Evolutionary conservation across 2,797 vertebrate species (phyloP), one percentile per base, ranked within the genome.

Genomic region (Neostethus bicornis): DNA sequence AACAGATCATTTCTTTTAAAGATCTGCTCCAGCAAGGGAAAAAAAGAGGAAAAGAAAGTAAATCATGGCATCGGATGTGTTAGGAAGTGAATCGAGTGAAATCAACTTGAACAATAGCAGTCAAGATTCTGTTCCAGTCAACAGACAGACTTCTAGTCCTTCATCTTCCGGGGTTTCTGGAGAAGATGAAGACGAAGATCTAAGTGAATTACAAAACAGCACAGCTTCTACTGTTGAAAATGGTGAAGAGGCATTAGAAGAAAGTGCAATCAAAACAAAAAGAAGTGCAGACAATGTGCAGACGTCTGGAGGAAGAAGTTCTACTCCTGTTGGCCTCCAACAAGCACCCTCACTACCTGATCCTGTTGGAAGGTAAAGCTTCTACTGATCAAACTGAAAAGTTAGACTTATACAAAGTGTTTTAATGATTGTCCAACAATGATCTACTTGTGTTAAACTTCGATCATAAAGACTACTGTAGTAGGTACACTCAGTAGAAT

Each of bases 41-140:
- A 32, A 28, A 61, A 47, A 17, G 46, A 51, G 61, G 28, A 60
- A 21, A 17, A 24, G n/a, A n/a, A n/a, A n/a, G n/a, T n/a, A 51
- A 48, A 49, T 17, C 14, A 93, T 92, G 92, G 91, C 90, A 60
- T 83, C 91, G 54, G 90, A 90, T 62, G 80, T 79, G 63, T 79
- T 73, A 10, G 85, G 84, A 64, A 79, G 73, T 45, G 87, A 90
- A 51, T 79, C 75, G 14, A 69, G 61, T 52, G 85, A 88, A 13
- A 61, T 71, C 65, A 79, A 41, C 61, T 28, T 80, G 69, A 88
- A 89, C 88, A 89, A 87, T 77, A 86, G 83, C 53, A 68, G 75
- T 28, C 23, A 66, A 34, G 86, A 81, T 14, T 48, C 61, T 51
- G 89, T 87, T 89, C 87, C 90, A 85, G 86, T 90, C 88, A 73